Evolutionary conservation across 1,140 invertebrate species (phyloP).

Genomic region (Phortica variegata): DNA sequence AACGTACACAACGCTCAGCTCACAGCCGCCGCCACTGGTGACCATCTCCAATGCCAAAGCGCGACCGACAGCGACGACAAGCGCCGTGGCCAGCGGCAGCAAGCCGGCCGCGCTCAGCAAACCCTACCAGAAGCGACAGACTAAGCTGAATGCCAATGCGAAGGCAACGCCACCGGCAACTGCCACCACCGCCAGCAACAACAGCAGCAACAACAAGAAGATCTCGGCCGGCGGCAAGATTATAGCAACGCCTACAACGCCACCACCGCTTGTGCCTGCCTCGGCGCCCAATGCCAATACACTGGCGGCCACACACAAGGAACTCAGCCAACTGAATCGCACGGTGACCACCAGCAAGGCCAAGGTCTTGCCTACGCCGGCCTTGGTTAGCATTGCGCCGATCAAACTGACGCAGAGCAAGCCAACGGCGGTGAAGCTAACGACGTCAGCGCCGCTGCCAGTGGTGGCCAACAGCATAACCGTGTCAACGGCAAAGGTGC

Average conservation of each 20-base stretch:
- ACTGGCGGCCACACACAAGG: slow-evolving; percentile 21
- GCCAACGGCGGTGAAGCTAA: slow-evolving; percentile 16
- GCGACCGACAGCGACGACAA: slow-evolving; percentile 8
- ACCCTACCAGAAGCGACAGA: slow-evolving; percentile 36
- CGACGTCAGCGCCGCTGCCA: not conserved
- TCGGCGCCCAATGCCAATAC: slow-evolving; percentile 3
- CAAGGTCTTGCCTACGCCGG: slow-evolving; percentile 27
- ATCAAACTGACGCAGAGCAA: slow-evolving; percentile 35
- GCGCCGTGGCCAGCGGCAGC: slow-evolving; percentile 11
- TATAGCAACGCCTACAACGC: slow-evolving; percentile 49
- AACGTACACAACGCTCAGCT: slow-evolving; percentile 13
- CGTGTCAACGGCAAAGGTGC: slow-evolving; percentile 7
- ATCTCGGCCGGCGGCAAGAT: slow-evolving; percentile 16
- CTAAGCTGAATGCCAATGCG: slow-evolving; percentile 1
- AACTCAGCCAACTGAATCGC: slow-evolving; percentile 27
- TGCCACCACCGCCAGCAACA: slow-evolving; percentile 15
- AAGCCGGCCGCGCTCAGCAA: slow-evolving; percentile 27
- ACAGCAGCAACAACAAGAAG: slow-evolving; percentile 23
- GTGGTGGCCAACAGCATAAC: not conserved
- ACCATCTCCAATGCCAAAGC: slow-evolving; percentile 34
- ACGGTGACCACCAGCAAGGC: slow-evolving; percentile 18
- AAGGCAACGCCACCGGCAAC: slow-evolving; percentile 22
- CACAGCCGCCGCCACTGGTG: slow-evolving; percentile 44
- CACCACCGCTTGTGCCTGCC: slow-evolving; percentile 44
- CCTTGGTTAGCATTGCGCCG: slow-evolving; percentile 38